Evolutionary conservation across 1,140 invertebrate genomes (phyloP).

Genomic region (Diorhabda carinulata): DNA sequence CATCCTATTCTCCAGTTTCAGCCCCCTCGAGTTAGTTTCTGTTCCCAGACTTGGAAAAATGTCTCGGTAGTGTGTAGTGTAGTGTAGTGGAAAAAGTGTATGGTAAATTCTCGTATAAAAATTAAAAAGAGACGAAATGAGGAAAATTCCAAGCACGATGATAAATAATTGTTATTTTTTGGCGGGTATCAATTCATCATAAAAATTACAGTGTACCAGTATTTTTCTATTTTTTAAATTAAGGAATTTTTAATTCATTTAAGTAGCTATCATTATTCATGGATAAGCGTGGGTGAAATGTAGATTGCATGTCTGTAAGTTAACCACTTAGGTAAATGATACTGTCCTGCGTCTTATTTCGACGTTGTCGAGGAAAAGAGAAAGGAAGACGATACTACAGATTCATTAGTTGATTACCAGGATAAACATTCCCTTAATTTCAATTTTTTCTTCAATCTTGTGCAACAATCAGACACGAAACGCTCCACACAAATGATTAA

Average conservation of each 20-base stretch:
- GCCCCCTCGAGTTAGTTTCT: too few relatives aligned
- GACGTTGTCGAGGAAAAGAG: conserved; percentile 1
- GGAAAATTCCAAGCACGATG: too few relatives aligned
- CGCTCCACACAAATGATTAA: neutral
- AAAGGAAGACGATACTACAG: neutral
- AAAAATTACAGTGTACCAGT: too few relatives aligned
- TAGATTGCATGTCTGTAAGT: conserved; percentile 16
- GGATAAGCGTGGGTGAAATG: conserved; percentile 10
- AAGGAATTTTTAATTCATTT: conserved; percentile 13
- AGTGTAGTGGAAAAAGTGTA: too few relatives aligned
- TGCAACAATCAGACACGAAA: neutral
- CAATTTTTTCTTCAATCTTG: neutral
- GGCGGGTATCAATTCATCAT: too few relatives aligned
- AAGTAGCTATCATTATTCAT: conserved; percentile 12
- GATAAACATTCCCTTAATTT: conserved; percentile 5
- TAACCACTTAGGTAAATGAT: conserved; percentile 16
- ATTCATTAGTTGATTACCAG: conserved; percentile 15
- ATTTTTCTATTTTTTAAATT: neutral
- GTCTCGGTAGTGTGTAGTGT: too few relatives aligned
- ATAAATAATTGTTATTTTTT: too few relatives aligned
- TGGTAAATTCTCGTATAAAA: too few relatives aligned
- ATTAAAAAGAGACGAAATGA: too few relatives aligned
- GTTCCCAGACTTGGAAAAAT: too few relatives aligned
- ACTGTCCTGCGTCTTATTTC: conserved; percentile 13
- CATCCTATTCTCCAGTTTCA: too few relatives aligned